These are phyloP conservation scores for Patiria pectinifera DNA, from an alignment of 53 echinoderm and acorn worm species.

Conservation along the genomic window DNA sequence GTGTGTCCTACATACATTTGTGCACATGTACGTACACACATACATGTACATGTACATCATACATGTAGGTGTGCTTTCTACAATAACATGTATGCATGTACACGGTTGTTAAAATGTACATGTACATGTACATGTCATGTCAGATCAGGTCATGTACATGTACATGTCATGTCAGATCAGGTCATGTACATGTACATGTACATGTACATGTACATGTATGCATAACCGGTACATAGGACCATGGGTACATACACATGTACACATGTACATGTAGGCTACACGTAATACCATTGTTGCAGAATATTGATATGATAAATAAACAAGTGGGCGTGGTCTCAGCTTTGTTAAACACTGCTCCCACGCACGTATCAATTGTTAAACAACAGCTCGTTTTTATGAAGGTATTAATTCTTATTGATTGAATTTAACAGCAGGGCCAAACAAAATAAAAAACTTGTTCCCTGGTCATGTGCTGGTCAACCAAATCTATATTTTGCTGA, in stretches of 20 bases:
- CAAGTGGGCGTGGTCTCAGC: neutral
- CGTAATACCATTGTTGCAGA: neutral
- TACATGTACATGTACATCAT: no score
- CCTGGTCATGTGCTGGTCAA: no score
- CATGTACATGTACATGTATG: constrained; percentile 20
- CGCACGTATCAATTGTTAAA: neutral
- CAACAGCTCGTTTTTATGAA: neutral
- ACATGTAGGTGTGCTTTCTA: no score
- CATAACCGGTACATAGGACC: constrained; percentile 21
- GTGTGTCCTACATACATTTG: no score
- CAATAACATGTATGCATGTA: no score
- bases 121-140: neutral
- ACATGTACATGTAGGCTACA: neutral
- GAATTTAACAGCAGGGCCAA: neutral
- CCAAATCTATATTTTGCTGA: neutral
- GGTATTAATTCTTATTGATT: neutral
- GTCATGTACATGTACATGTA: no score
- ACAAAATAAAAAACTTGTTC: constrained; percentile 5
- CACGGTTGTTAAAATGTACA: no score
- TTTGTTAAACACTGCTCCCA: neutral
- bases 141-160: neutral
- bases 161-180: neutral
- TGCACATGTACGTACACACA: no score
- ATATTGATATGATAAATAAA: neutral
- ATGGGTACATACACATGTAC: neutral